Base-by-base conservation (phyloP, 2,113 vertebrate species). In the Carettochelys insculpta region DNA sequence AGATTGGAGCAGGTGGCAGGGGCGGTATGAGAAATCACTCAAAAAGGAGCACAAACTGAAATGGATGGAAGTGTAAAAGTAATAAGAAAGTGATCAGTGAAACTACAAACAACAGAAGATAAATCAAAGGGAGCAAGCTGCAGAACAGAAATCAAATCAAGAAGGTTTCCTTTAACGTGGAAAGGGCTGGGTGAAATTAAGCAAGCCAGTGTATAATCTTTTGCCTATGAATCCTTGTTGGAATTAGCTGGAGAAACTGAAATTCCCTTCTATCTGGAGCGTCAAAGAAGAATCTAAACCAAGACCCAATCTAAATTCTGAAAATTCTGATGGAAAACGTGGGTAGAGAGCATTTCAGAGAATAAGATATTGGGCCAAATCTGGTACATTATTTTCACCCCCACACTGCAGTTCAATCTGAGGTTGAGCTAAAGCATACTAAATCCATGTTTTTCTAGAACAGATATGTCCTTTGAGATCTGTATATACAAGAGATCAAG, bases 41-140 rank as follows among this genome's bases (percentile, higher is more conserved):
- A 79, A 88, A 95, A 97, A 97, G 90, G 84, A 81, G 92, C 5
- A 81, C 86, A 77, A 95, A 88, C 96, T 47, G 89, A 97, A 97
- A 97, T 96, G 95, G 96, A 98, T 98, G 96, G 95, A 95, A 89
- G 94, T 22, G 86, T 88, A 83, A 90, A 96, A 96, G 95, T 88
- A 97, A 96, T 95, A 89, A 95, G 97, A 97, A 97, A 96, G 97
- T 98, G 97, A 98, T 98, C 97, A 97, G 97, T 97, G 97, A 92
- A 96, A 96, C 94, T 91, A n/a, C 25, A 29, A 97, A 95, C 96
- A 95, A 12, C 86, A 34, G 86, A 77, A 91, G 91, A 98, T 97
- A 76, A 96, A 98, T 98, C 97, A 97, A 94, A 89, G 0, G 5
- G 29, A 29, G 5, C 78, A 85, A 95, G 76, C 29, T 90, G 65